Conservation (phyloP, 1,140 invertebrate genomes). For the Ceratosolen fusciceps region DNA sequence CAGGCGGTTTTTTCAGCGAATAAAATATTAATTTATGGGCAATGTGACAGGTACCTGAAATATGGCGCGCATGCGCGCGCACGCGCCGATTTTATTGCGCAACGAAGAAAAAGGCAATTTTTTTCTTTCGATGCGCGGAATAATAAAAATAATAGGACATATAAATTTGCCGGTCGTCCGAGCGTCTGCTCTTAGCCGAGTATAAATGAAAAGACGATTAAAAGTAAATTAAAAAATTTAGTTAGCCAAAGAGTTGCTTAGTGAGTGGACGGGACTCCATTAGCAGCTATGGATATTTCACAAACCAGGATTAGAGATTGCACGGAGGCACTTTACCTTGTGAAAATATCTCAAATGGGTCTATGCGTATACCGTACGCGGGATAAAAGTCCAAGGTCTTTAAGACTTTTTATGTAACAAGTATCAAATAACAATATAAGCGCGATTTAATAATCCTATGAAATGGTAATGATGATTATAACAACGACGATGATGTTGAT, state of each 20-base stretch:
- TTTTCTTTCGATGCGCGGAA: background rate
- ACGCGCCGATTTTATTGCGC: background rate
- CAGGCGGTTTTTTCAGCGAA: background rate
- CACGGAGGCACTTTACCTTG: background rate
- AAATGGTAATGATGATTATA: too few species aligned
- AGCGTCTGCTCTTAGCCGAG: background rate
- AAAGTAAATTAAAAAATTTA: background rate
- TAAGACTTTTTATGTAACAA: background rate
- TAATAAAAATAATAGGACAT: background rate
- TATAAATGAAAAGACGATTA: background rate
- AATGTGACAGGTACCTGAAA: background rate
- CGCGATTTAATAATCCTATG: background rate
- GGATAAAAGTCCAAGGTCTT: too few species aligned
- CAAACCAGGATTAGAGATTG: background rate
- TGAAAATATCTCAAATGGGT: background rate
- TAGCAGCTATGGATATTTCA: background rate
- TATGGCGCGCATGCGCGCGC: too few species aligned
- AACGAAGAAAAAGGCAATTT: too few species aligned
- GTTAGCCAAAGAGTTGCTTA: background rate
- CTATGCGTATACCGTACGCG: too few species aligned
- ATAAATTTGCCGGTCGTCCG: background rate
- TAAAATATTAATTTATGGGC: background rate
- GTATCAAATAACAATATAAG: background rate
- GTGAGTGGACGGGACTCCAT: background rate
- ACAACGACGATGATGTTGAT: too few species aligned